A percentile compares a stretch with the other conserved stretches of the same genome.
phyloP scores from a whole-genome alignment of 2,888 invertebrate species.

The Scrobipalpa atriplicella region DNA sequence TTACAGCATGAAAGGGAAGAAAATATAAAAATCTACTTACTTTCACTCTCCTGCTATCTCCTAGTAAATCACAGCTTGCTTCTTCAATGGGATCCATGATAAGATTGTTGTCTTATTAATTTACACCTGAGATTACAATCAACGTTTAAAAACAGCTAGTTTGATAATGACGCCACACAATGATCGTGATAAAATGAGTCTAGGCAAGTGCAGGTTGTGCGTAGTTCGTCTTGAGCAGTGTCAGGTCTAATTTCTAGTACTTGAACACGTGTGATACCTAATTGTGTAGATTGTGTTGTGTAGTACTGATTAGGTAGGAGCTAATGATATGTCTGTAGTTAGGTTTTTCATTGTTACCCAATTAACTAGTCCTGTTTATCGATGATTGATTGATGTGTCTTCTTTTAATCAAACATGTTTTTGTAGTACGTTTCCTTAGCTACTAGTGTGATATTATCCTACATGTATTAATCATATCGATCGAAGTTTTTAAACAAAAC shows the following conservation, averaged over 20 bases:
- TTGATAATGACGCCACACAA: conserved; percentile 15
- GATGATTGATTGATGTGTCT: conserved; percentile 1
- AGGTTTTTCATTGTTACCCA: neutral
- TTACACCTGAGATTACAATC: neutral
- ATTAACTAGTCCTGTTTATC: neutral
- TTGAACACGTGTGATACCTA: neutral
- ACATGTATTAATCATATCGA: no score
- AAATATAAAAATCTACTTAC: neutral
- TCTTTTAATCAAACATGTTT: neutral
- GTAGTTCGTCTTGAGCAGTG: neutral
- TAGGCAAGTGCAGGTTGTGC: neutral
- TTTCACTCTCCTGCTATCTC: neutral
- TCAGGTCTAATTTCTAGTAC: neutral
- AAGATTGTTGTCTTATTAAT: neutral
- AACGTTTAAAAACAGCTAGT: neutral
- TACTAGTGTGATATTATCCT: no score
- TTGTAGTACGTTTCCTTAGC: neutral
- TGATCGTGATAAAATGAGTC: neutral
- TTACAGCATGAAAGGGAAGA: neutral
- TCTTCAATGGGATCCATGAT: conserved; percentile 2
- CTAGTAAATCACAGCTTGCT: conserved; percentile 6
- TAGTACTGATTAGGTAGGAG: neutral
- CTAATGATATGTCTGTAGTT: neutral
- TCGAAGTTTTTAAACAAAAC: no score
- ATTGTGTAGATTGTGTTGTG: neutral